These are phyloP conservation scores for Leguminivora glycinivorella DNA, from an alignment of 1,140 invertebrate genomes.

Conservation along the genomic window DNA sequence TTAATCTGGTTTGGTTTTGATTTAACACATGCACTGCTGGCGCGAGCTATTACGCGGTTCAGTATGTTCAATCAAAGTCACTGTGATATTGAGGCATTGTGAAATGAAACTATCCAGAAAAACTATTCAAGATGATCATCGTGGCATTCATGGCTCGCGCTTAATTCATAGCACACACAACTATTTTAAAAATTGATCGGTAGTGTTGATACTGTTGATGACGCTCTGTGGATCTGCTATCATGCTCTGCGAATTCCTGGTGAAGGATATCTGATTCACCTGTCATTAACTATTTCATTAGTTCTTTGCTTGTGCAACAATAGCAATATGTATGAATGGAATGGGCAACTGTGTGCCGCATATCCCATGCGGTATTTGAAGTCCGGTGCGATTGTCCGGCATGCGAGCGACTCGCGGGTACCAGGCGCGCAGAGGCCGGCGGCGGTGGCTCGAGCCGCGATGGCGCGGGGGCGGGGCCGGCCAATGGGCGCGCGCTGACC, in stretches of 20 bases:
- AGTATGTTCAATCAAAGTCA: too few species aligned
- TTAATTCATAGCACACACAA: too few species aligned
- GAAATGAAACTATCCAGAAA: too few species aligned
- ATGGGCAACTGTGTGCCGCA: not conserved
- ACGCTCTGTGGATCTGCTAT: not conserved
- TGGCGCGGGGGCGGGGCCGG: slow-evolving; percentile 32
- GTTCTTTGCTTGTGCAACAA: not conserved
- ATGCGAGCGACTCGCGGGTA: slow-evolving; percentile 8
- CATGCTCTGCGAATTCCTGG: not conserved
- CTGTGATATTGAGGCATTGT: too few species aligned
- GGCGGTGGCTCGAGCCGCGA: not conserved
- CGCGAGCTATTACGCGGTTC: too few species aligned
- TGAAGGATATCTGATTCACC: not conserved
- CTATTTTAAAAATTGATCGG: too few species aligned
- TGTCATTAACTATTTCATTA: not conserved
- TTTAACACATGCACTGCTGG: not conserved
- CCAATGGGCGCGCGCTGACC: slow-evolving; percentile 45
- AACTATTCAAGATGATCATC: too few species aligned
- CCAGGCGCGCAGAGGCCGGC: slow-evolving; percentile 8
- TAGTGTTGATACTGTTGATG: too few species aligned
- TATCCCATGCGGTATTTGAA: slow-evolving; percentile 1
- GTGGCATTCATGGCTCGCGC: too few species aligned
- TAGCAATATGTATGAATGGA: not conserved
- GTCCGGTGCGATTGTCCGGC: slow-evolving; percentile 5
- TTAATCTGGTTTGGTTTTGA: not conserved